Conservation (phyloP, 2,888 invertebrate species). For the Coecobrya sp. region DNA sequence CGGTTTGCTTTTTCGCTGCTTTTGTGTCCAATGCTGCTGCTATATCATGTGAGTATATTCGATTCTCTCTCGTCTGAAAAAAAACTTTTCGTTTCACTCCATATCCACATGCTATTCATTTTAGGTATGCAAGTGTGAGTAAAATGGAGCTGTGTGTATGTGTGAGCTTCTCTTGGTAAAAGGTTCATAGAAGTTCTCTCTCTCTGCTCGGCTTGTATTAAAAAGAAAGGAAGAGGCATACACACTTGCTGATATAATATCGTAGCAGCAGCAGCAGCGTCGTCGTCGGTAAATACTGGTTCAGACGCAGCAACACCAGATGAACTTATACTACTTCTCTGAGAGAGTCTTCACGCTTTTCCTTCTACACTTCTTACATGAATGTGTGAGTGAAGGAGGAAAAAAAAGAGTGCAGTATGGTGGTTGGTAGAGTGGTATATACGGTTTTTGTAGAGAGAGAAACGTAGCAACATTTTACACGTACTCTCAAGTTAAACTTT, state of each 20-base stretch:
- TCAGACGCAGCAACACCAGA: no score
- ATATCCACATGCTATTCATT: neutral
- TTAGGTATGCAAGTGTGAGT: neutral
- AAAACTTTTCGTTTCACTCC: conserved; percentile 5
- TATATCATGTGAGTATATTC: neutral
- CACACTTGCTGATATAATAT: no score
- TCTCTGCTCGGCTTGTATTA: no score
- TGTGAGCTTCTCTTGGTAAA: no score
- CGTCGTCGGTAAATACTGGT: neutral
- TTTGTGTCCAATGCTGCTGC: no score
- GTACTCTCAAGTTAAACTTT: conserved; percentile 7
- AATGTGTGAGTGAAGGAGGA: neutral
- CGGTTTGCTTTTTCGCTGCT: neutral
- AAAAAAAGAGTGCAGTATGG: neutral
- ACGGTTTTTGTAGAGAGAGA: neutral
- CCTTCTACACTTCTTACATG: no score
- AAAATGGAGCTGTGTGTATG: neutral
- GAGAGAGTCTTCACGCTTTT: no score
- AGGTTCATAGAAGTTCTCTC: no score
- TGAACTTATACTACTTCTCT: no score
- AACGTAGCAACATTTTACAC: neutral
- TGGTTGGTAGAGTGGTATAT: conserved; percentile 3
- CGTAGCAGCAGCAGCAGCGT: neutral
- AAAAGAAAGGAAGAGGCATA: no score
- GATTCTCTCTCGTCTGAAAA: neutral